These are phyloP conservation scores for Callipepla californica DNA, from an alignment of 2,113 vertebrate species.

Conservation along the genomic window DNA sequence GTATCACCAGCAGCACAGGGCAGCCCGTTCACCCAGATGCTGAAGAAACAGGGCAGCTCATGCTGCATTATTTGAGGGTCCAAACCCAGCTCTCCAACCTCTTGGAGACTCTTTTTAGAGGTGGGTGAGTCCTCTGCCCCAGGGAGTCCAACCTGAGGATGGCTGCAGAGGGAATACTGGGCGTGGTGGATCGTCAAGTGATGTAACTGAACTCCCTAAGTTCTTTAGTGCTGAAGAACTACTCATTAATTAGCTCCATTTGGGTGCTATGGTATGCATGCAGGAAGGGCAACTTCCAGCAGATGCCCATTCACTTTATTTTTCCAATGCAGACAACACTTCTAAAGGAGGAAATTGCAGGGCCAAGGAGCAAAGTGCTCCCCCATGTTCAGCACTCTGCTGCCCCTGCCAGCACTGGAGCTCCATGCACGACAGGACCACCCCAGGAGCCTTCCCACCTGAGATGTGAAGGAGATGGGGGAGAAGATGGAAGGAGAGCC, in stretches of 20 bases:
- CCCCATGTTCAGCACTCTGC: too few species aligned
- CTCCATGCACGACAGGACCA: neutral
- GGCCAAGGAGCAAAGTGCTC: neutral
- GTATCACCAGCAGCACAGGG: fast-evolving
- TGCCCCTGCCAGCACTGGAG: fast-evolving
- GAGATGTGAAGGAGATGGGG: neutral
- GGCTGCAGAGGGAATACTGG: neutral
- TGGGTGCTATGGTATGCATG: neutral
- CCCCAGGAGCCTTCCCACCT: neutral
- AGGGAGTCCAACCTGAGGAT: neutral
- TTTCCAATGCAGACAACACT: neutral
- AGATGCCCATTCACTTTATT: neutral
- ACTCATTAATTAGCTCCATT: neutral
- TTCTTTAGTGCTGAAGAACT: neutral
- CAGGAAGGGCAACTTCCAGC: neutral
- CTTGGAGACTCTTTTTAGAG: neutral
- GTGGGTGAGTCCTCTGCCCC: neutral
- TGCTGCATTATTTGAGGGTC: fast-evolving
- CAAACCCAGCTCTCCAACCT: neutral
- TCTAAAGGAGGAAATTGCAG: neutral
- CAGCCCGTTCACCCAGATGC: fast-evolving
- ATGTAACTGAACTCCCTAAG: neutral
- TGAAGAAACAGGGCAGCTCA: neutral
- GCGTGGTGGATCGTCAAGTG: neutral
- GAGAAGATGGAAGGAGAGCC: neutral